Percentiles rank a stretch among this genome's conserved stretches.
Evolutionary conservation across 2,888 invertebrate species (phyloP).

Genomic region (Agapostemon virescens): DNA sequence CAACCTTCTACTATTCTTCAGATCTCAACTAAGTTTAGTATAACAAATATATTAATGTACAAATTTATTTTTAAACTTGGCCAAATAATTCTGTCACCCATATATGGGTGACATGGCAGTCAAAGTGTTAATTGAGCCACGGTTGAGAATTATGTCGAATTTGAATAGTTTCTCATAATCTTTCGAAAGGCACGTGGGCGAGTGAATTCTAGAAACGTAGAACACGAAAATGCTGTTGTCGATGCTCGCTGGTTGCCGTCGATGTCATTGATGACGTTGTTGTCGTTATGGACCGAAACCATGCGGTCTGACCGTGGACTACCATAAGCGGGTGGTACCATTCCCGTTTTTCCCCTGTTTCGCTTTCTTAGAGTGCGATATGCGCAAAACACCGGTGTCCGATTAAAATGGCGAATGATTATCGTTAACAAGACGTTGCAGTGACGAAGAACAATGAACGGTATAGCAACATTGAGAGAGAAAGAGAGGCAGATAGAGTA

Average conservation of each 20-base stretch:
- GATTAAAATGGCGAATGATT: slow-evolving; percentile 31
- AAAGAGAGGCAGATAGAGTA: no score
- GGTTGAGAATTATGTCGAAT: no score
- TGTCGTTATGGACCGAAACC: slow-evolving; percentile 57
- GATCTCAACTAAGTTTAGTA: no score
- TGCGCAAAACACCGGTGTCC: slow-evolving; percentile 39
- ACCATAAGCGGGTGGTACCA: slow-evolving; percentile 38
- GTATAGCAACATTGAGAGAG: slow-evolving; percentile 14
- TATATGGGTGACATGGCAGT: no score
- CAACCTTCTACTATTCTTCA: no score
- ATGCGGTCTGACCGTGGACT: slow-evolving; percentile 57
- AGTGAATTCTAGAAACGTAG: slow-evolving; percentile 28
- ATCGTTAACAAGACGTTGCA: slow-evolving; percentile 21
- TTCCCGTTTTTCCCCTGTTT: slow-evolving; percentile 16
- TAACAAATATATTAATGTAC: no score
- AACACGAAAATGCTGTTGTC: slow-evolving; percentile 41
- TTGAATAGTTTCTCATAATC: neutral
- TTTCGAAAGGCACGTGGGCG: slow-evolving; percentile 18
- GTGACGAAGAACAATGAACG: slow-evolving; percentile 32
- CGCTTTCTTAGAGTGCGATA: slow-evolving; percentile 30
- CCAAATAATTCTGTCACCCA: no score
- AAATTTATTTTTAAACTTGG: no score
- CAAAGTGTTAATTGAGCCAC: no score
- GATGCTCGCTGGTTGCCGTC: slow-evolving; percentile 49
- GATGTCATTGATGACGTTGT: slow-evolving; percentile 45